A percentile compares a stretch with the other conserved stretches of the same genome.
These are phyloP conservation scores for Connochaetes taurinus DNA, from an alignment of 2,113 vertebrate genomes.

Conservation along the genomic window DNA sequence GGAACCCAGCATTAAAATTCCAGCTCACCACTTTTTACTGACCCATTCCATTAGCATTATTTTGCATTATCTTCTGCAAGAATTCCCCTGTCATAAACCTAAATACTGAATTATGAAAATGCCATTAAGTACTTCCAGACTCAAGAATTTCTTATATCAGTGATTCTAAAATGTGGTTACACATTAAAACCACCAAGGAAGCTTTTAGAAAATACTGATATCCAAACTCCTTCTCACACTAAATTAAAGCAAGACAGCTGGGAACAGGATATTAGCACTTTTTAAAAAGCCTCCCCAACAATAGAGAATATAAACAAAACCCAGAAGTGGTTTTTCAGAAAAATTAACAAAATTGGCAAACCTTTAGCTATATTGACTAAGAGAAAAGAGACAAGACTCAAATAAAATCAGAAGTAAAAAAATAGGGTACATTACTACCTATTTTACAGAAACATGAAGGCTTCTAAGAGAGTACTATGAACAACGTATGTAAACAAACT, in stretches of 20 bases:
- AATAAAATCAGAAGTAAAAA: not conserved
- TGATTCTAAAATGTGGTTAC: not conserved
- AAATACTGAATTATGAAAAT: not conserved
- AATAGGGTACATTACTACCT: not conserved
- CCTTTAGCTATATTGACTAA: not conserved
- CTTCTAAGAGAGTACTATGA: not conserved
- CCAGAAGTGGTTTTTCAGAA: not conserved
- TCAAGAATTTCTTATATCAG: not conserved
- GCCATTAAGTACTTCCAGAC: not conserved
- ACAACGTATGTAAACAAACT: not conserved
- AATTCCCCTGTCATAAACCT: not conserved
- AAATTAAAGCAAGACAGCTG: not conserved
- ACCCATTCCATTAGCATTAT: not conserved
- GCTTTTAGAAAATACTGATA: not conserved
- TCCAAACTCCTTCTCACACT: not conserved
- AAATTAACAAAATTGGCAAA: not conserved
- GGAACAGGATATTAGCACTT: not conserved
- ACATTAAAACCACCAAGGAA: not conserved
- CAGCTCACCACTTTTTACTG: not conserved
- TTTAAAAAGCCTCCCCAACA: not conserved
- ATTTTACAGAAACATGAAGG: not conserved
- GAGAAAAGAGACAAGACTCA: not conserved
- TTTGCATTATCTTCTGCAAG: not conserved
- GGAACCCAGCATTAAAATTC: not conserved
- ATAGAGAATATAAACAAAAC: not conserved